Evolutionary conservation across 2,797 vertebrate genomes (phyloP), one percentile per base, ranked within the genome.

Genomic region (Setipinna tenuifilis): DNA sequence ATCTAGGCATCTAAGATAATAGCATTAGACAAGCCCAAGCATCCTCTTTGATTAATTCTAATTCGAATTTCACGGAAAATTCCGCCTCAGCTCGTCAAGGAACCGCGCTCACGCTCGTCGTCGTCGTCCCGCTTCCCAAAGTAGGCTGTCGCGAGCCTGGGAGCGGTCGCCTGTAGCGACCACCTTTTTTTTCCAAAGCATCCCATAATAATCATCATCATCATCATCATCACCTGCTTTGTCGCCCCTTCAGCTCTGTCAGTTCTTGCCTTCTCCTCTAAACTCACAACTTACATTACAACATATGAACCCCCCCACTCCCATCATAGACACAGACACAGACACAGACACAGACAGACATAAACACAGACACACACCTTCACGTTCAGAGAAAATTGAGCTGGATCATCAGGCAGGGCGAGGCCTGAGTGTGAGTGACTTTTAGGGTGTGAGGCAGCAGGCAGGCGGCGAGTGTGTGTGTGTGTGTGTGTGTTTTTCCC

Each of bases 401-500:
- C 19, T 59, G 58, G 58, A 59, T 59, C 58, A 59, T 21, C 58
- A 6, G 17, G 58, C 19, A 17, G 58, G 58, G 58, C 4, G 17
- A 6, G 19, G 62, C 2, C 4, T 25, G 35, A 41, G 35, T 41
- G 35, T 41, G 2, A 41, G 5, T 5, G 35, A 41, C 35, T 41
- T 1, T 41, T 1, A 2, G 28, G 12, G 68, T 16, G 14, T 3
- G 68, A 17, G 68, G 61, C 7, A 23, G 21, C 87, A 61, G 82
- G 84, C 57, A 87, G 35, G 86, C 88, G 89, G 61, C 17, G 61
- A 23, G 61, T 62, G 61, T 62, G 61, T 62, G 61, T 62, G 61
- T 62, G 61, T 23, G 61, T 4, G 61, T 25, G 61, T 12, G 61
- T 25, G 61, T 23, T 93, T 93, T 90, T 89, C 87, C 90, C 94